These are phyloP conservation scores for Eulemur mongoz DNA, from an alignment of 2,797 vertebrate species.

Conservation along the genomic window DNA sequence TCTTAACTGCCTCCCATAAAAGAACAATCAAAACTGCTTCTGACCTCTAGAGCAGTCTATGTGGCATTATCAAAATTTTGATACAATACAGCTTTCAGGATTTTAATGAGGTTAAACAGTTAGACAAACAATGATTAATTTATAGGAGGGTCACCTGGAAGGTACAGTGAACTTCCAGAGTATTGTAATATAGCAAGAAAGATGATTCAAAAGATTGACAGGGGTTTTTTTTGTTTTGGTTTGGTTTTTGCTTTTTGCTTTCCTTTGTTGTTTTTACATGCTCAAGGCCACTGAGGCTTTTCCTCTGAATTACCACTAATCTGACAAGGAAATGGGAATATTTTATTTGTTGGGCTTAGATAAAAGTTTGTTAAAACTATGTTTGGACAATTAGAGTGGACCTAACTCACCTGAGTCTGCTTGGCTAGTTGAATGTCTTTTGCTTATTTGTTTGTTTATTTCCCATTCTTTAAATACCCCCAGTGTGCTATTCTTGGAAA, in stretches of 20 bases:
- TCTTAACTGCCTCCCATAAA: not conserved
- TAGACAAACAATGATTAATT: slow-evolving; percentile 38
- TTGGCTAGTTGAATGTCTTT: not conserved
- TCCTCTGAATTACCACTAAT: not conserved
- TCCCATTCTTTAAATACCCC: not conserved
- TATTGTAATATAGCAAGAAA: not conserved
- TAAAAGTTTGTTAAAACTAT: not conserved
- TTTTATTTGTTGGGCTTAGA: not conserved
- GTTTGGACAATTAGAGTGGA: not conserved
- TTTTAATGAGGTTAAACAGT: slow-evolving; percentile 14
- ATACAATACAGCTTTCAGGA: not conserved
- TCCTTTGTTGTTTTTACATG: not conserved
- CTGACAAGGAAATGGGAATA: not conserved
- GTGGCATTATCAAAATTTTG: slow-evolving; percentile 37
- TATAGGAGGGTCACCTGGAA: not conserved
- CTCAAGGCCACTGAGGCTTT: not conserved
- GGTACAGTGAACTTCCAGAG: not conserved
- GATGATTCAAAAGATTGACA: not conserved
- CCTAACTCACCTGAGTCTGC: not conserved
- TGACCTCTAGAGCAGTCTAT: not conserved
- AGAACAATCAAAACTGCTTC: not conserved
- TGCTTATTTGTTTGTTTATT: not conserved
- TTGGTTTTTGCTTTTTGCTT: not conserved
- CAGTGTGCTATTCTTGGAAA: not conserved
- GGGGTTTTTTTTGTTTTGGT: not conserved